Base-by-base conservation (phyloP, 2,113 vertebrate genomes). In the Leucoraja erinaceus region DNA sequence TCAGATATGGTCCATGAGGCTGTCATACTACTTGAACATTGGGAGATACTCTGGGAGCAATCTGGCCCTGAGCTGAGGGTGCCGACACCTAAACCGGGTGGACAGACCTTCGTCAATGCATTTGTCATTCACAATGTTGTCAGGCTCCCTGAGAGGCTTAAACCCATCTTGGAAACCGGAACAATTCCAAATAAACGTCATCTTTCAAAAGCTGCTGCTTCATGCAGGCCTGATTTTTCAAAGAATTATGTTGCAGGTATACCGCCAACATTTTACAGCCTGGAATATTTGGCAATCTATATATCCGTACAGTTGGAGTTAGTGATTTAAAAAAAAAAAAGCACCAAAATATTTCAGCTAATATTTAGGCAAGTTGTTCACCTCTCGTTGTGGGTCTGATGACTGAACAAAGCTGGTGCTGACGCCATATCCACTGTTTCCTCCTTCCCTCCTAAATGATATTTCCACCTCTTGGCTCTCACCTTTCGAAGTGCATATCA, bases 221-320 rank as follows among this genome's bases (percentile, higher is more conserved):
- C 38, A 47, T 47, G 38, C 38, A 47, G 38, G 38, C 38, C 38
- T 68, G 66, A 68, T 14, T 68, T 68, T 10, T 10, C 66, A 68
- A 61, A 59, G 22, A 61, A 6, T 86, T 86, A 28, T 31, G n/a
- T 59, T 88, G n/a, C 59, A 31, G 56, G 31, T 28, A 63, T 88
- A 6, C 28, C 61, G 59, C 59, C 28, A 88, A 88, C 59, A 66
- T 88, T 88, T 88, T 0, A 61, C 83, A 31, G 83, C 14, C 59
- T 86, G 56, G 83, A 33, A 88, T 88, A 31, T 88, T 88, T 88
- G 28, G n/a, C 59, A 63, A 31, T 84, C 22, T 84, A 18, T 66
- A 28, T 31, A 31, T 31, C 59, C 3, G n/a, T 2, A 63, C n/a
- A 16, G 75, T 14, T 14, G 3, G 31, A 77, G n/a, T 75, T 75